phyloP scores from a whole-genome alignment of 2,797 vertebrate genomes.

The Macropodus opercularis region DNA sequence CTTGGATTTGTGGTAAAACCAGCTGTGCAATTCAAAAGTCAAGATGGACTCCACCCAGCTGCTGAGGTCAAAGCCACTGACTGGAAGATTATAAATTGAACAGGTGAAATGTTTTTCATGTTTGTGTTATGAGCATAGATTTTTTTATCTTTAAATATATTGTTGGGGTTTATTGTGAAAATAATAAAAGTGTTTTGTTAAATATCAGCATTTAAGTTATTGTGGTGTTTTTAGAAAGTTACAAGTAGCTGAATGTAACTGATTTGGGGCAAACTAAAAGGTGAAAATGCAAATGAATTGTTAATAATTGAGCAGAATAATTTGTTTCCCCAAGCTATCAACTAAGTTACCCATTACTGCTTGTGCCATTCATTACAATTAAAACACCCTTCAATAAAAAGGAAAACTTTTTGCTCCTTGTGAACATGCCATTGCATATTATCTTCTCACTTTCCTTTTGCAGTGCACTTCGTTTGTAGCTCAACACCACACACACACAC shows the following conservation, averaged over 20 bases:
- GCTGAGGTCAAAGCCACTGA: not conserved
- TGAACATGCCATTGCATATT: conserved; percentile 16
- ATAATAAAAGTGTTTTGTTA: conserved; percentile 51
- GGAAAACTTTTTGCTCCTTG: not conserved
- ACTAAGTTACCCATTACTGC: conserved; percentile 32
- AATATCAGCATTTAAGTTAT: conserved; percentile 5
- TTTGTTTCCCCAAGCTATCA: conserved; percentile 41
- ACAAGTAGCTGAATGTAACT: conserved; percentile 29
- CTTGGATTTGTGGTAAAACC: not conserved
- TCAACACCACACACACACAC: conserved; percentile 10
- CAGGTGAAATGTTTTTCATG: conserved; percentile 10
- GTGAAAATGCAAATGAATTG: conserved; percentile 33
- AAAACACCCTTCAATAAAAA: conserved; percentile 25
- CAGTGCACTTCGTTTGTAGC: conserved; percentile 6
- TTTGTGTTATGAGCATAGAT: conserved; percentile 23
- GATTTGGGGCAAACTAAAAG: conserved; percentile 26
- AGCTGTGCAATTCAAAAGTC: not conserved
- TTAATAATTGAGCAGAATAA: conserved; percentile 41
- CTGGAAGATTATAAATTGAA: conserved; percentile 11
- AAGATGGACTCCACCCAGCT: not conserved
- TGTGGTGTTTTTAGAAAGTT: conserved; percentile 4
- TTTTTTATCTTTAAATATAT: conserved; percentile 17
- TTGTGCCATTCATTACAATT: conserved; percentile 32
- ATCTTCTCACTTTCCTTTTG: conserved; percentile 27
- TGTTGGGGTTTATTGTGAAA: conserved; percentile 23